These are phyloP conservation scores for Embidobia sp. DNA, from an alignment of 2,888 invertebrate genomes.

Conservation along the genomic window DNA sequence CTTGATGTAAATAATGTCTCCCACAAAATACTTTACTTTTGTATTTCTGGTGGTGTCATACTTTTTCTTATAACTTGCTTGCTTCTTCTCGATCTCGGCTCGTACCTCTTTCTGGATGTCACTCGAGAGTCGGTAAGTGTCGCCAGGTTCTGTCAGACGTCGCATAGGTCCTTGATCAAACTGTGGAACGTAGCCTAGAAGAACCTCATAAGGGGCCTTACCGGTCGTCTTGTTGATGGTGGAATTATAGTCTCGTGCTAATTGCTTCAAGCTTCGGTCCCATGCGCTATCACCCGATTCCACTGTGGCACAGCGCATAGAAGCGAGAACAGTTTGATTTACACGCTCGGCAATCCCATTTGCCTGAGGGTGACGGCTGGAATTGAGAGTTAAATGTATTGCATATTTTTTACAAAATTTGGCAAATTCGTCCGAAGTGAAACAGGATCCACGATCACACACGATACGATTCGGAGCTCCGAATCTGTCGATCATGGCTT, in stretches of 20 bases:
- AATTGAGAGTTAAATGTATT: constrained; percentile 51
- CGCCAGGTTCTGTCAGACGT: background rate
- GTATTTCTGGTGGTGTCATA: constrained; percentile 5
- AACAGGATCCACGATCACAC: constrained; percentile 64
- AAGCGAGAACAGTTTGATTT: constrained; percentile 56
- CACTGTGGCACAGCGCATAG: constrained; percentile 25
- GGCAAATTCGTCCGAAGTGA: constrained; percentile 32
- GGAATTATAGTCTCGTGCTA: constrained; percentile 50
- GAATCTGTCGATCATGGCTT: constrained; percentile 51
- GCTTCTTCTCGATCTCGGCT: background rate
- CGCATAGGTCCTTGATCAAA: constrained; percentile 29
- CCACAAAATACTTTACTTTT: background rate
- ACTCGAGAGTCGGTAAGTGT: background rate
- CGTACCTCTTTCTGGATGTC: background rate
- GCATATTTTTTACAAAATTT: constrained; percentile 40
- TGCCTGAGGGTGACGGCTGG: constrained; percentile 59
- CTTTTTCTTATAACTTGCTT: background rate
- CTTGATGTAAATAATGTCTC: constrained; percentile 18
- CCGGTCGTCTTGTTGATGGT: constrained; percentile 52
- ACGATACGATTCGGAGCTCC: constrained; percentile 64
- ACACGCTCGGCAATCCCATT: constrained; percentile 59
- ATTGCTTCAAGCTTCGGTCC: background rate
- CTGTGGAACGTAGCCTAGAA: constrained; percentile 45
- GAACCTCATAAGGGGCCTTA: constrained; percentile 38
- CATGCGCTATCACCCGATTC: background rate